Evolutionary conservation across 2,797 vertebrate species (phyloP), one percentile per base, ranked within the genome.

Genomic region (Microctenopoma stevenorrisi): DNA sequence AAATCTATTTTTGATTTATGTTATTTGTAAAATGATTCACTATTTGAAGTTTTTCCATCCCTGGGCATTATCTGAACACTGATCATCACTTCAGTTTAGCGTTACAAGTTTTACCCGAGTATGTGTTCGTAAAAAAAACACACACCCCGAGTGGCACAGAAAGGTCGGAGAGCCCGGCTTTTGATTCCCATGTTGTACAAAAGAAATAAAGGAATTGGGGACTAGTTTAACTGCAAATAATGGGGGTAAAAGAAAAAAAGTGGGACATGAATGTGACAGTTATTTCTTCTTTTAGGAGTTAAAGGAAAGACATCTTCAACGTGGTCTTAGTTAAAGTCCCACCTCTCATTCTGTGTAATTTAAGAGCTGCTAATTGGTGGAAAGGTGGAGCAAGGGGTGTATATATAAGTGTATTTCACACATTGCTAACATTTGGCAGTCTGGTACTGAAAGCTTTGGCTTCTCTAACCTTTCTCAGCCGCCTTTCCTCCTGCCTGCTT

Each of bases 141-240:
- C 85, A 90, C 69, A 76, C 83, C 75, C 86, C 75, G 4, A 70
- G 76, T 86, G 91, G 92, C 91, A 92, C 85, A 94, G 94, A 94
- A 94, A 95, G 94, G 94, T 95, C 93, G 93, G 94, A 94, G 94
- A 94, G 93, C 93, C 92, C 90, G 91, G 93, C 94, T 94, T 93
- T 93, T 90, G 86, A 85, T 91, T 90, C 84, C 86, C 89, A 90
- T 87, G 79, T 84, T 80, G 82, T 84, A 74, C 44, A 87, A 89
- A 88, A 76, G 65, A 86, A 89, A 78, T 66, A 74, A 86, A 85
- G 78, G 78, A 76, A 74, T 67, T 63, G 61, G 76, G 65, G 56
- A 46, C 70, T 82, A 67, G n/a, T 71, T 60, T 65, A 78, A 77
- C 81, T 73, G 83, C 44, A 90, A 83, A 74, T 75, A 80, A 81